Evolutionary conservation across 2,888 invertebrate species (phyloP).

Genomic region (Zhuqinia jingwanae): DNA sequence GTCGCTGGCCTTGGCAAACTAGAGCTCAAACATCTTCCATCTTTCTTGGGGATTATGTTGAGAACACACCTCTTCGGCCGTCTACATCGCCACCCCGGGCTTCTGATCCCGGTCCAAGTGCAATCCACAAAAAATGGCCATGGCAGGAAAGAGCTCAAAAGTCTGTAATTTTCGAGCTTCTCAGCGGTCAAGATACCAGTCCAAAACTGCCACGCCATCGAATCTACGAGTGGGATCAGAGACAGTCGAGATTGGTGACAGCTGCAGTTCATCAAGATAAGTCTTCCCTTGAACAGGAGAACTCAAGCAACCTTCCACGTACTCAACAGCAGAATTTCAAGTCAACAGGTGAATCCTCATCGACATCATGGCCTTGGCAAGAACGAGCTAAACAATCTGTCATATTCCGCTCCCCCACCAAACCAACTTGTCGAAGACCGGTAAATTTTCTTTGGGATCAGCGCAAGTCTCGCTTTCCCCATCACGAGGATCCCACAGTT

Average conservation of each 20-base stretch:
- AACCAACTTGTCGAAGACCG: background rate
- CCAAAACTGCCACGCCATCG: background rate
- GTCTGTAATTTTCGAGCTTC: conserved; percentile 47
- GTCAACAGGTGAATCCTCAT: background rate
- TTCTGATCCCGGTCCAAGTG: too few species aligned
- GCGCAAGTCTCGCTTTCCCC: conserved; percentile 28
- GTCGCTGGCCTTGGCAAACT: conserved; percentile 47
- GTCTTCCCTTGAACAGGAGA: background rate
- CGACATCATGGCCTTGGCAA: conserved; percentile 37
- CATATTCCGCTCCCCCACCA: conserved; percentile 24
- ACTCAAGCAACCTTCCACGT: background rate
- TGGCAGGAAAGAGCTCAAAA: conserved; percentile 60
- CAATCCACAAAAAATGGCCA: conserved; percentile 10
- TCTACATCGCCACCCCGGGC: background rate
- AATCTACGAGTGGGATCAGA: conserved; percentile 57
- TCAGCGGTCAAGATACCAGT: background rate
- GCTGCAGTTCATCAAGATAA: conserved; percentile 7
- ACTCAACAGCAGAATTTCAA: too few species aligned
- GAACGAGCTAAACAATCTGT: conserved; percentile 40
- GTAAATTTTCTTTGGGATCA: conserved; percentile 59
- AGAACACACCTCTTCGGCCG: background rate
- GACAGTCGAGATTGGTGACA: conserved; percentile 5
- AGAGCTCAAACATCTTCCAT: conserved; percentile 39
- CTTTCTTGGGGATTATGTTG: background rate
- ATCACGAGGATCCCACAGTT: conserved; percentile 27